Conservation (phyloP, 2,888 invertebrate genomes). For the Apamea sordens region DNA sequence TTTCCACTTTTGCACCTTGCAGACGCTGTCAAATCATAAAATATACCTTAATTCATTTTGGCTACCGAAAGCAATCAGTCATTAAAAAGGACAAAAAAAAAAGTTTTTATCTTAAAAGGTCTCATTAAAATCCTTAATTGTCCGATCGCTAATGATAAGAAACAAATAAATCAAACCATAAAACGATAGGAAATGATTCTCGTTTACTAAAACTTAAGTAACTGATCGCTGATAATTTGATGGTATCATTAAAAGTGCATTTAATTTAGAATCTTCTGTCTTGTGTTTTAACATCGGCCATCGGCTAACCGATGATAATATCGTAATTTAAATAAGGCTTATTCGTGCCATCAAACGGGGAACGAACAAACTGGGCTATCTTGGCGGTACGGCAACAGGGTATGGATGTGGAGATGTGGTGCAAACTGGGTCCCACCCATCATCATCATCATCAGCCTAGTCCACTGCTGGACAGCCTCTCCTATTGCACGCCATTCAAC, state of each 20-base stretch:
- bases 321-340: not conserved
- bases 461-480: too few relatives aligned
- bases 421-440: not conserved
- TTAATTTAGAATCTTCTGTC: constrained; percentile 19
- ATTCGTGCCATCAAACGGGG: not conserved
- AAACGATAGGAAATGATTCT: constrained; percentile 32
- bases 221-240: constrained; percentile 29
- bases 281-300: constrained; percentile 13
- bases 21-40: too few relatives aligned
- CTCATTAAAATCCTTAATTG: constrained; percentile 22
- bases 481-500: too few relatives aligned
- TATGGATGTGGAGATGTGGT: not conserved
- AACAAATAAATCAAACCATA: constrained; percentile 32
- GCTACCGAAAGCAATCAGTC: constrained; percentile 11
- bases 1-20: not conserved
- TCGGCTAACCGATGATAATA: not conserved
- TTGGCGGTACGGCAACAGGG: not conserved
- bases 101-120: constrained; percentile 7
- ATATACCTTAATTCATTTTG: not conserved
- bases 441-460: too few relatives aligned
- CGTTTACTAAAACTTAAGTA: constrained; percentile 31
- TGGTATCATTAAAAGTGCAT: constrained; percentile 44
- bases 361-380: not conserved
- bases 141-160: constrained; percentile 9
- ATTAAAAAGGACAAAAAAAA: not conserved